Conservation (phyloP, 2,888 invertebrate genomes). For the Thecophora atra region DNA sequence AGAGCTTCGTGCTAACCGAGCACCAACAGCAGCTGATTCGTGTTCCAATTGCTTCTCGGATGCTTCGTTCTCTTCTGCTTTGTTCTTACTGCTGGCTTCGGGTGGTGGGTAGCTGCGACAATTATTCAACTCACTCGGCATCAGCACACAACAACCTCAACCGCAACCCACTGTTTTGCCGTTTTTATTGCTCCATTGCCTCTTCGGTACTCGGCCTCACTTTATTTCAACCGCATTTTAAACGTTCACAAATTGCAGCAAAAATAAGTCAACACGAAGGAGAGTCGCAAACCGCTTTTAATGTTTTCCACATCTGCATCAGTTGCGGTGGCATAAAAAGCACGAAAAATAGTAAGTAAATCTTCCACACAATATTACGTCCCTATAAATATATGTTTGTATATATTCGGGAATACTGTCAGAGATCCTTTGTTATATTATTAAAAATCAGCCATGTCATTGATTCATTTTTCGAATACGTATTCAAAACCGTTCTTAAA, state of each 20-base stretch:
- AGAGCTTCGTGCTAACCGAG: not conserved
- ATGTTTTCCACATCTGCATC: not conserved
- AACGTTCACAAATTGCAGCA: not conserved
- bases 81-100: not conserved
- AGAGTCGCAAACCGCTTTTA: not conserved
- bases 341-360: too few relatives aligned
- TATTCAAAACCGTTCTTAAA: too few relatives aligned
- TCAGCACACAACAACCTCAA: not conserved
- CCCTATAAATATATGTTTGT: too few relatives aligned
- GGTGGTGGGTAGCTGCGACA: not conserved
- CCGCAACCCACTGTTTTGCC: not conserved
- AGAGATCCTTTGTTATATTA: too few relatives aligned
- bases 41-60: not conserved
- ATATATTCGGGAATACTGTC: too few relatives aligned
- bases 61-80: not conserved
- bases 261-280: not conserved
- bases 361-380: too few relatives aligned
- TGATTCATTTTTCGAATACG: too few relatives aligned
- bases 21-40: not conserved
- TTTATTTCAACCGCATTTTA: not conserved
- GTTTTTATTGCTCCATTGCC: not conserved
- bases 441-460: too few relatives aligned
- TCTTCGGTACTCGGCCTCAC: not conserved
- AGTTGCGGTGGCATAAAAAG: not conserved
- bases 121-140: not conserved